phyloP scores from a whole-genome alignment of 2,113 vertebrate species.

The Megaleporinus macrocephalus region DNA sequence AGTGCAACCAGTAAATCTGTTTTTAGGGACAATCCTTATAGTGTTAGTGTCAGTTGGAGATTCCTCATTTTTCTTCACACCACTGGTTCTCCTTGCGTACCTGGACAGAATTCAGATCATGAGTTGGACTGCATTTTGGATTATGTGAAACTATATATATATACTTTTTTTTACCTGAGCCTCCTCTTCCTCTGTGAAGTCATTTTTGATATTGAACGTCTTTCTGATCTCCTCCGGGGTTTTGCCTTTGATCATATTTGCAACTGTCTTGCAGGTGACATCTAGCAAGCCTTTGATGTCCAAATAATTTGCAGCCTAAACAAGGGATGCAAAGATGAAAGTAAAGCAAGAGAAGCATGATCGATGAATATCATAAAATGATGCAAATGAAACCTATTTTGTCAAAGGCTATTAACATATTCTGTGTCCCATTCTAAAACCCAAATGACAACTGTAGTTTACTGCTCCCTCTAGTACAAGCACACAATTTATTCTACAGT shows the following conservation, averaged over 20 bases:
- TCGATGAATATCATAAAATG: not conserved
- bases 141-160: too few species aligned
- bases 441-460: not conserved
- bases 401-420: not conserved
- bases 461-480: not conserved
- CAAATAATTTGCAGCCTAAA: constrained; percentile 97
- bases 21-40: constrained; percentile 84
- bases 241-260: constrained; percentile 99
- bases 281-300: constrained; percentile 99
- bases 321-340: constrained; percentile 41
- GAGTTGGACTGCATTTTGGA: not conserved
- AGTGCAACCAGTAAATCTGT: constrained; percentile 90
- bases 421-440: not conserved
- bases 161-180: constrained; percentile 85
- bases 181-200: constrained; percentile 99
- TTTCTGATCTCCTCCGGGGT: constrained; percentile 99
- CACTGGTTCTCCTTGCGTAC: constrained; percentile 99
- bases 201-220: constrained; percentile 99
- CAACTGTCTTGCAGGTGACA: constrained; percentile 99
- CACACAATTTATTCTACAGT: not conserved
- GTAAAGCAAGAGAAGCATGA: not conserved
- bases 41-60: constrained; percentile 82
- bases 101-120: constrained; percentile 69
- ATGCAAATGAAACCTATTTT: not conserved
- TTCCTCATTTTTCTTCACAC: constrained; percentile 97